Evolutionary conservation across 2,797 vertebrate genomes (phyloP).

Genomic region (Chrysocyon brachyurus): DNA sequence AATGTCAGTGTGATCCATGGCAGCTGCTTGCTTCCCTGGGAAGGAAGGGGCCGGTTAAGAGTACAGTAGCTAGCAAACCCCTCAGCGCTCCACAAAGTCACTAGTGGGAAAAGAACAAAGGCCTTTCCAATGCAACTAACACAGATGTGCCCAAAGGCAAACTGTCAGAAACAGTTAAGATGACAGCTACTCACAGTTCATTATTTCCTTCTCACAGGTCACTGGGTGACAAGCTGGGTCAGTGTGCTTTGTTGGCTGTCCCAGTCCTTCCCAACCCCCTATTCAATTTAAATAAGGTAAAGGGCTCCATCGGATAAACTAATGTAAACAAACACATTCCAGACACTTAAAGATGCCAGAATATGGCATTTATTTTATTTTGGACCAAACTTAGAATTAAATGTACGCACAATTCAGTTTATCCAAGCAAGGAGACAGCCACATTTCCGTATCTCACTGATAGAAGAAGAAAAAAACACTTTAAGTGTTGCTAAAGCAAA

Average conservation of each 20-base stretch:
- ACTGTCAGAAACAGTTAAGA: slow-evolving; percentile 98
- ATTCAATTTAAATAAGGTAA: slow-evolving; percentile 89
- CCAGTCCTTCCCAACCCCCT: slow-evolving; percentile 85
- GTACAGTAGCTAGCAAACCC: slow-evolving; percentile 89
- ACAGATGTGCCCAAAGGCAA: slow-evolving; percentile 98
- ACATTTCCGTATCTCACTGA: slow-evolving; percentile 60
- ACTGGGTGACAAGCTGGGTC: slow-evolving; percentile 98
- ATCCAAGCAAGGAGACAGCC: background rate
- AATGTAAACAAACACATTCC: slow-evolving; percentile 85
- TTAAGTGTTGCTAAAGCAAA: slow-evolving; percentile 69
- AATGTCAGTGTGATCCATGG: slow-evolving; percentile 89
- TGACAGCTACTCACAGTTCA: slow-evolving; percentile 99
- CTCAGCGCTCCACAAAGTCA: slow-evolving; percentile 90
- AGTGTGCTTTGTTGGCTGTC: slow-evolving; percentile 93
- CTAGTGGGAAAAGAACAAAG: slow-evolving; percentile 94
- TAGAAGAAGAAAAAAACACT: slow-evolving; percentile 70
- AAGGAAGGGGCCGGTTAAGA: slow-evolving; percentile 85
- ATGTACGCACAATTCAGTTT: slow-evolving; percentile 53
- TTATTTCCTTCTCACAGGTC: slow-evolving; percentile 99
- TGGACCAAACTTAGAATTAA: slow-evolving; percentile 48
- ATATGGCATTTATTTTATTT: slow-evolving; percentile 56
- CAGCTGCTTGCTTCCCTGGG: slow-evolving; percentile 90
- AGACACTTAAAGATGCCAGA: slow-evolving; percentile 57
- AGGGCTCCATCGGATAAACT: slow-evolving; percentile 82
- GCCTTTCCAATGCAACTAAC: slow-evolving; percentile 92